Evolutionary conservation across 2,797 vertebrate species (phyloP), one percentile per base, ranked within the genome.

Genomic region (Anguilla obscura): DNA sequence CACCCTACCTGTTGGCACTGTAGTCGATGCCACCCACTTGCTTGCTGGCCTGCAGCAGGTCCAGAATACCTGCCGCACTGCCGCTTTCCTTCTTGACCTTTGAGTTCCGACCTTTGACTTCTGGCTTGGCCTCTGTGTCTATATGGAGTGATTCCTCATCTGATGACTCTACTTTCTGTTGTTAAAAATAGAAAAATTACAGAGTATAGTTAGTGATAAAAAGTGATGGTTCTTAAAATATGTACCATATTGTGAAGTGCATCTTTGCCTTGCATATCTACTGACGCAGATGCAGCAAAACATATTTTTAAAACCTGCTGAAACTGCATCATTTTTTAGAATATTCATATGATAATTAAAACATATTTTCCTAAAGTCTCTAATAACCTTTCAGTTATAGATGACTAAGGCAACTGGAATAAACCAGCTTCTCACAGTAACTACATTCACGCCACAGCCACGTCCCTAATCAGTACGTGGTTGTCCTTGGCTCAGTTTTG

Each of bases 1-100:
- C 33, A 89, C 82, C 95, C 16, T 97, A 99, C 98, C 98, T 99
- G 97, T 98, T 99, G 92, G 97, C 93, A 93, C 96, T 98, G 95
- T 98, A 99, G 93, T 99, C 98, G 1, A 99, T 97, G 24, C 97
- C 98, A 9, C 98, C 98, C 89, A 99, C 98, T 97, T 99, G 98
- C 94, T 99, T 99, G 93, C 98, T 99, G 89, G 98, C 98, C 94
- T 99, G 98, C 92, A 99, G 94, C 91, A 99, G 97, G 94, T 99
- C 98, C 82, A 99, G 95, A 87, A 99, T 99, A 90, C 98, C 98
- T 0, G 97, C 97, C 0, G 98, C 97, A 52, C 96, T 98, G 90
- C 96, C 95, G 0, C 94, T 95, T 90, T 99, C 99, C 91, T 98
- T 98, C 95, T 98, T 99, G 88, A 96, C 96, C 95, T 98, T 99